A percentile compares a stretch with the other conserved stretches of the same genome.
Evolutionary conservation across 2,888 invertebrate species (phyloP).

Genomic region (Nomada ferruginata): DNA sequence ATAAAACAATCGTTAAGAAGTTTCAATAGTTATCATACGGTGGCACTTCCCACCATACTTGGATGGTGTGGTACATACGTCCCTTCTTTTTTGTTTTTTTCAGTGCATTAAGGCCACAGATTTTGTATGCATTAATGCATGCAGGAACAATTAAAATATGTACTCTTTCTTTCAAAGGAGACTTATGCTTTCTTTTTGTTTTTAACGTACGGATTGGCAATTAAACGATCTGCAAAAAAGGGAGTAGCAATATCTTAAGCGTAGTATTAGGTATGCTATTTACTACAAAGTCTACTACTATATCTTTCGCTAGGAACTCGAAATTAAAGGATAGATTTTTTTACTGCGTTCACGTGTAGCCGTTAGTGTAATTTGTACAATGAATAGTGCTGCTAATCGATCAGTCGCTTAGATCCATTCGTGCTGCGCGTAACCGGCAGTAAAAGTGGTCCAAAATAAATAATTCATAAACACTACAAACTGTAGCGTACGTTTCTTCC

Average conservation of each 20-base stretch:
- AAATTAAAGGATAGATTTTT: constrained; percentile 39
- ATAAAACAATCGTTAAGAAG: constrained; percentile 32
- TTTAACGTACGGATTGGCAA: constrained; percentile 28
- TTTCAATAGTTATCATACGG: constrained; percentile 43
- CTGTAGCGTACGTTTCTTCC: constrained; percentile 74
- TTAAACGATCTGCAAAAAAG: neutral
- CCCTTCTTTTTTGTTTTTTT: constrained; percentile 17
- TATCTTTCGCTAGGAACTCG: constrained; percentile 19
- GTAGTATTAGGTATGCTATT: constrained; percentile 27
- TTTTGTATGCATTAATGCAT: constrained; percentile 53
- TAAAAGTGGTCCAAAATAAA: constrained; percentile 73
- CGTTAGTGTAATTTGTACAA: constrained; percentile 72
- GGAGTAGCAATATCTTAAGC: constrained; percentile 22
- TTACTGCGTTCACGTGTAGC: constrained; percentile 54
- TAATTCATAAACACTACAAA: constrained; percentile 74
- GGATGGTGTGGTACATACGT: constrained; percentile 47
- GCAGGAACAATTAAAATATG: constrained; percentile 26
- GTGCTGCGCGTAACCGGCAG: constrained; percentile 66
- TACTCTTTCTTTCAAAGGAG: constrained; percentile 3
- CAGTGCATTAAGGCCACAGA: constrained; percentile 15
- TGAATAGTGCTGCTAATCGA: constrained; percentile 72
- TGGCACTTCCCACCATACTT: constrained; percentile 43
- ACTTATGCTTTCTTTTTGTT: constrained; percentile 10
- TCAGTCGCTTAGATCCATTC: constrained; percentile 68
- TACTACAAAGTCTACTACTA: constrained; percentile 13